Evolutionary conservation across 2,797 vertebrate genomes (phyloP).

Genomic region (Dendrocincla tyrannina): DNA sequence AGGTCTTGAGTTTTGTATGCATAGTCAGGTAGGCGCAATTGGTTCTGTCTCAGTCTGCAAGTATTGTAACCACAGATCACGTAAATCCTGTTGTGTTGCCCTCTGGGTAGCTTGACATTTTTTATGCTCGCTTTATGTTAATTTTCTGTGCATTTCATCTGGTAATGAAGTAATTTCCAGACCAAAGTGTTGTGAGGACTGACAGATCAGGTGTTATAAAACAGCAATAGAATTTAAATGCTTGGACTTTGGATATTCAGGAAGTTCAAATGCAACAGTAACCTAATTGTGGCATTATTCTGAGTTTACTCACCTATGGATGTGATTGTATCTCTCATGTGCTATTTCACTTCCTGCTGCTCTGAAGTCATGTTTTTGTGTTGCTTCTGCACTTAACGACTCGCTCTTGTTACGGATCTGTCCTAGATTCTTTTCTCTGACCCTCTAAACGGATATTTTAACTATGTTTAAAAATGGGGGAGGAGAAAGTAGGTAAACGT

Average conservation of each 20-base stretch:
- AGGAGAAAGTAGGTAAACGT: background rate
- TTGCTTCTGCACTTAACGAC: background rate
- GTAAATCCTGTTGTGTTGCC: background rate
- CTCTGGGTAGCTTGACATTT: background rate
- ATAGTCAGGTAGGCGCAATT: background rate
- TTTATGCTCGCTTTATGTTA: background rate
- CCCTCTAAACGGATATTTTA: background rate
- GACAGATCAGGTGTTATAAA: background rate
- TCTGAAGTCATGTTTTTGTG: background rate
- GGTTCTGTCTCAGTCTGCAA: background rate
- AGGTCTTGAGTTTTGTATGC: background rate
- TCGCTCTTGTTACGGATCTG: background rate
- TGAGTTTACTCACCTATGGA: background rate
- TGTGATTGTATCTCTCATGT: background rate
- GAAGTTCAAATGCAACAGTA: background rate
- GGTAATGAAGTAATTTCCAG: background rate
- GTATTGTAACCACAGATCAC: conserved; percentile 1
- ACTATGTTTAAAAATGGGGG: background rate
- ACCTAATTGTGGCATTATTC: background rate
- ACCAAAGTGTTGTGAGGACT: background rate
- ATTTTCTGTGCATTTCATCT: conserved; percentile 1
- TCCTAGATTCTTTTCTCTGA: conserved; percentile 48
- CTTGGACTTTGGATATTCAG: background rate
- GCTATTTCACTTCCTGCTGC: background rate
- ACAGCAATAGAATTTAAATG: background rate